These are phyloP conservation scores for Leptonema lineaticorne DNA, from an alignment of 1,140 invertebrate genomes.

Conservation along the genomic window DNA sequence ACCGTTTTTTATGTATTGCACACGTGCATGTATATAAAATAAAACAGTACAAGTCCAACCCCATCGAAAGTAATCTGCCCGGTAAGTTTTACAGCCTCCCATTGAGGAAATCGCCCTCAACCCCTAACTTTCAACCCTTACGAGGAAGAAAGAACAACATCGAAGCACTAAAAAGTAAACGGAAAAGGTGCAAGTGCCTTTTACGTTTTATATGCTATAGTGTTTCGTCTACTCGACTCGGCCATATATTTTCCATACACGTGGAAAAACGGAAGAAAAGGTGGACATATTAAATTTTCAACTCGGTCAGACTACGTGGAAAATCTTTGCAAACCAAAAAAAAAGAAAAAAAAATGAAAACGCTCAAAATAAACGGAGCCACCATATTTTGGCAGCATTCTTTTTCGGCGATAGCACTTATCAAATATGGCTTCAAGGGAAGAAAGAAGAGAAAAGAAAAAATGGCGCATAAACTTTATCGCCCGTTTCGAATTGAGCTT, in stretches of 20 bases:
- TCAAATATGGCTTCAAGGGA: conserved; percentile 11
- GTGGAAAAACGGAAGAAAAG: background rate
- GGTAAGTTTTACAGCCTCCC: conserved; percentile 34
- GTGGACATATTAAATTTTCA: conserved; percentile 18
- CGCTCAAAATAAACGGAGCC: background rate
- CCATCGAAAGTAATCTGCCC: conserved; percentile 27
- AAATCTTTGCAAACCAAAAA: no score
- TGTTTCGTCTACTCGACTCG: conserved; percentile 18
- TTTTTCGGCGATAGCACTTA: background rate
- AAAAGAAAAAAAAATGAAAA: no score
- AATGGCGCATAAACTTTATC: background rate
- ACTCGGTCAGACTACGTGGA: background rate
- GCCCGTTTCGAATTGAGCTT: background rate
- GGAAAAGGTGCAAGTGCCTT: conserved; percentile 38
- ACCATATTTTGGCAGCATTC: conserved; percentile 6
- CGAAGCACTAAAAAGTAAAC: conserved; percentile 41
- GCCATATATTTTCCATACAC: background rate
- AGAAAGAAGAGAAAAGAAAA: no score
- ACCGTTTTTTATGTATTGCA: no score
- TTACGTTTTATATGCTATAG: conserved; percentile 38
- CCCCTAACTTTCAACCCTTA: no score
- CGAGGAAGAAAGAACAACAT: no score
- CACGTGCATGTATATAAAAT: no score
- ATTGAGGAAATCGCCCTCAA: conserved; percentile 33
- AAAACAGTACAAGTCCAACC: no score